Base-by-base conservation (phyloP, 2,888 invertebrate genomes). In the Elgonia sp. region DNA sequence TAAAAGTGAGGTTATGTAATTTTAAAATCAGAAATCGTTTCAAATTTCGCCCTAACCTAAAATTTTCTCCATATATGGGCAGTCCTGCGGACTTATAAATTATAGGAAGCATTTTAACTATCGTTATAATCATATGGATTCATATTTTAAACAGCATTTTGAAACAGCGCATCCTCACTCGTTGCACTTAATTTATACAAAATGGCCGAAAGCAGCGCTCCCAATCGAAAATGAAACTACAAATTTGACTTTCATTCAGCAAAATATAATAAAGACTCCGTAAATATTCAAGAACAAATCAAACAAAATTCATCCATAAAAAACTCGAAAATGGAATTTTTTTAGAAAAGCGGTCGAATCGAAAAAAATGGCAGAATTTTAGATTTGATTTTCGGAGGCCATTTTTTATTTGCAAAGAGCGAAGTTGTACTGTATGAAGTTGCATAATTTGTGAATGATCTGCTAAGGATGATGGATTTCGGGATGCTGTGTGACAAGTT, bases 401-500 rank as follows among this genome's bases (percentile, higher is more conserved):
- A 46, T 46, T 46, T 53, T 53, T n/a, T 4, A 75, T 50, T 76
- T 72, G 81, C 86, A 81, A 82, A 76, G 57, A 76, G 55, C 70
- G 63, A 86, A 73, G 57, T 85, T 84, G 69, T 70, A 57, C 53
- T 69, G 65, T 60, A 85, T 50, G 21, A 88, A 70, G 85, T 85
- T 42, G 76, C 75, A 55, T 85, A 85, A 63, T 85, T 85, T 82
- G 46, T 86, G 60, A 88, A 77, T 81, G 88, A 84, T 90, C 89
- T 91, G 92, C 91, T 94, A 94, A 92, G 94, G 93, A 92, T 94
- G 94, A 86, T 86, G 81, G 57, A 82, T 86, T 92, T 94, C 94
- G 92, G 94, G 94, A 94, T 94, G 94, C 91, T 94, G 94, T 94
- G 94, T 94, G 93, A 94, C 94, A 94, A 94, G 94, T 91, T 94